Evolutionary conservation across 1,140 invertebrate species (phyloP), one percentile per base, ranked within the genome.

Genomic region (Globodera rostochiensis): DNA sequence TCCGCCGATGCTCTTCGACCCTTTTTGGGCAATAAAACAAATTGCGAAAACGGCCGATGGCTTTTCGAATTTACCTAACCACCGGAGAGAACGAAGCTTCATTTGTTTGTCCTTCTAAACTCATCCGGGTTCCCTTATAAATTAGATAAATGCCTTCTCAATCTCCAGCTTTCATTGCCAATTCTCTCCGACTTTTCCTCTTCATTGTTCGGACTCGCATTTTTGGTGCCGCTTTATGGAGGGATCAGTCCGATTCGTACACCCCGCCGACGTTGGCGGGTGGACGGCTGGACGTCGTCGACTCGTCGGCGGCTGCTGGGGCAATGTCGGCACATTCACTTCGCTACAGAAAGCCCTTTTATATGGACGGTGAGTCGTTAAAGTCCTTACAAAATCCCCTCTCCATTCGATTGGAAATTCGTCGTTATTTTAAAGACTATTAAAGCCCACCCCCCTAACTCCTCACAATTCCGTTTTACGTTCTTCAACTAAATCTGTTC

Each of bases 11-110:
- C 69, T 45, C 25, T 71, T 36, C 13, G 25, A 69, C 36, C 36
- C 69, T 13, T 71, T 21, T 15, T 71, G 7, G 69, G 69, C 69
- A 71, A 71, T 71, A 71, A 71, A 71, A 47, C 21, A 71, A 71
- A 71, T 71, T 71, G 69, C 69, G 7, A 19, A 60, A 60, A 60
- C 57, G 57, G 57, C 19, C 19, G 9, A 15, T 60, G 57, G 15
- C 57, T 60, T 60, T 60, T 19, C 15, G 19, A 60, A 11, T 15
- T 19, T 60, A 15, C 11, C 13, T 15, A 60, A 60, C 15, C 5
- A 19, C 3, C 57, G 11, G 57, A 60, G 5, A 19, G 57, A 60
- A 60, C 5, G 13, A 15, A 6, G 11, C 15, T 15, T 19, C 57
- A 19, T 60, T 60, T 60, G 11, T 11, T 53, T 13, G 50, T 53